Evolutionary conservation across 2,888 invertebrate genomes (phyloP).

Genomic region (Tenthredo notha): DNA sequence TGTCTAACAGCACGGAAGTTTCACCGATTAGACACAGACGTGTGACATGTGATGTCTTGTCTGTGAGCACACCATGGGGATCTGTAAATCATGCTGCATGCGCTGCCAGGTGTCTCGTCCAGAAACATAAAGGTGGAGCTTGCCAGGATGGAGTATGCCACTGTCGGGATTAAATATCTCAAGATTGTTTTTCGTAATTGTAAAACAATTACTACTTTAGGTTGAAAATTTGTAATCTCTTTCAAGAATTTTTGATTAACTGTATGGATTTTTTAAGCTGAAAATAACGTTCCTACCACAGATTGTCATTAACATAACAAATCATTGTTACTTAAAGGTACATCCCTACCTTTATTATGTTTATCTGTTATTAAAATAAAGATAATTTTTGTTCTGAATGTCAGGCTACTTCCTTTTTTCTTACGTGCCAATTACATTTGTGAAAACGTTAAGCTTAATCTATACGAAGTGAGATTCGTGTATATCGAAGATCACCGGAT

Average conservation of each 20-base stretch:
- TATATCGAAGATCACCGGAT: neutral
- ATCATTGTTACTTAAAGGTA: neutral
- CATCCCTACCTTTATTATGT: neutral
- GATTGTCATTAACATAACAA: neutral
- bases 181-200: neutral
- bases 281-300: neutral
- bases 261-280: neutral
- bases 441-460: neutral
- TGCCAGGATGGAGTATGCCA: conserved; percentile 62
- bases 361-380: neutral
- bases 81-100: conserved; percentile 62
- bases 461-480: neutral
- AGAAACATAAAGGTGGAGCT: conserved; percentile 62
- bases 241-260: neutral
- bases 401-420: neutral
- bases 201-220: neutral
- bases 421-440: neutral
- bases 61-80: conserved; percentile 61
- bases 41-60: conserved; percentile 64
- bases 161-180: conserved; percentile 56
- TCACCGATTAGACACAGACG: conserved; percentile 55
- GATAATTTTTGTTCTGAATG: neutral
- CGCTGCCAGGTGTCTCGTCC: conserved; percentile 60
- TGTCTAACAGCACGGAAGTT: neutral
- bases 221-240: neutral